Base-by-base conservation (phyloP, 2,888 invertebrate genomes). In the Thalpophila matura region DNA sequence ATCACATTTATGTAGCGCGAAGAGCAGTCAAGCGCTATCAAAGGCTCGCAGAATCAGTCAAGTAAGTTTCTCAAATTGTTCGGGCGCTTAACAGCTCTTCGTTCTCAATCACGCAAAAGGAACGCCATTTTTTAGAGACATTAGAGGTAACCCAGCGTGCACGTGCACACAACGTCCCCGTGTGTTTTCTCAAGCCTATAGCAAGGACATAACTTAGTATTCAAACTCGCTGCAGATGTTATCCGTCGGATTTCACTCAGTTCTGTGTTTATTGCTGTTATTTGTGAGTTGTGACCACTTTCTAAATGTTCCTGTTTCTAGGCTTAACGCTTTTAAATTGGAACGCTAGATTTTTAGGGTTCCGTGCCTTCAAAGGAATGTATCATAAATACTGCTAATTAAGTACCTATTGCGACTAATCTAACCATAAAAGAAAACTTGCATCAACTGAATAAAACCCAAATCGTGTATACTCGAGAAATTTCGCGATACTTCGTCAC, bases 181-280 rank as follows among this genome's bases (percentile, higher is more conserved):
- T 69, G n/a, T 75, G 49, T 80, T 59, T 61, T 26, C 24, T 33
- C 10, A 24, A 18, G 14, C 27, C 33, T 49, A 45, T 40, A 56
- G 50, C 56, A 72, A 83, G 84, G 80, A 80, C 66, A 46, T 45
- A 43, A 63, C 59, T 79, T 77, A 46, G 69, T 76, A 85, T 81
- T 74, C 79, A 70, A 63, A 61, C 69, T 56, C 22, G 63, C 51
- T 72, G 54, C 46, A 74, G 82, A 81, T 76, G 59, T 60, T 81
- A 86, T 86, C 85, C 74, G 57, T 1, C 40, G 22, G 67, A 73
- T 86, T 85, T 85, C 86, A 81, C 83, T 82, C 54, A 62, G 57
- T 80, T 79, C 63, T 73, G 24, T 54, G 70, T 79, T 79, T 80
- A 81, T 81, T 77, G 72, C 69, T 67, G 60, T 45, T 46, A 59